Percentiles rank a stretch among this genome's conserved stretches.
phyloP scores from a whole-genome alignment of 2,888 invertebrate genomes.

The Crepidodera aurea region DNA sequence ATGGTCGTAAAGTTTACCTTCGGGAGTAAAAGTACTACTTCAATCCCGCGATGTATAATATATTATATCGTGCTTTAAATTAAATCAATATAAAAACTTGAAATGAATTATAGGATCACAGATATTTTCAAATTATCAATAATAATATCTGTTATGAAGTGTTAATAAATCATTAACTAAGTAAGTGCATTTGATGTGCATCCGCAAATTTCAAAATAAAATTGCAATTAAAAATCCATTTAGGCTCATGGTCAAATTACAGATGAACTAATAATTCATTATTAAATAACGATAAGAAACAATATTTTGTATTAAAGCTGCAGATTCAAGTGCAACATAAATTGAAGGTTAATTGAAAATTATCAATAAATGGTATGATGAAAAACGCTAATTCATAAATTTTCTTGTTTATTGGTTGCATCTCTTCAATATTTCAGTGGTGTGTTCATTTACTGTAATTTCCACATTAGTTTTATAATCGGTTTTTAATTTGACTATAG shows the following conservation, averaged over 20 bases:
- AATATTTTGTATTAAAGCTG: constrained; percentile 21
- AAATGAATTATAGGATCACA: background rate
- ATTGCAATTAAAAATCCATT: constrained; percentile 26
- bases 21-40: too few relatives aligned
- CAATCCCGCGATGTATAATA: too few relatives aligned
- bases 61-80: too few relatives aligned
- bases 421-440: too few relatives aligned
- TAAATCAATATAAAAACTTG: too few relatives aligned
- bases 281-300: constrained; percentile 27
- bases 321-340: constrained; percentile 23
- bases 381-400: background rate
- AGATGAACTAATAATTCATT: constrained; percentile 27
- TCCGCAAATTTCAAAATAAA: constrained; percentile 13
- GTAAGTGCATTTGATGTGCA: constrained; percentile 20
- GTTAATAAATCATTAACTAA: constrained; percentile 9
- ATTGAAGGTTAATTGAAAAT: constrained; percentile 10
- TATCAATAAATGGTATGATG: too few relatives aligned
- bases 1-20: too few relatives aligned
- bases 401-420: too few relatives aligned
- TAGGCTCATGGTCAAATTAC: constrained; percentile 24
- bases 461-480: too few relatives aligned
- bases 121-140: background rate
- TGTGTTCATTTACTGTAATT: too few relatives aligned
- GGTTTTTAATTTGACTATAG: too few relatives aligned
- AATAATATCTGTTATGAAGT: background rate